These are phyloP conservation scores for Gryllus longicercus DNA, from an alignment of 2,888 invertebrate species.

Conservation along the genomic window DNA sequence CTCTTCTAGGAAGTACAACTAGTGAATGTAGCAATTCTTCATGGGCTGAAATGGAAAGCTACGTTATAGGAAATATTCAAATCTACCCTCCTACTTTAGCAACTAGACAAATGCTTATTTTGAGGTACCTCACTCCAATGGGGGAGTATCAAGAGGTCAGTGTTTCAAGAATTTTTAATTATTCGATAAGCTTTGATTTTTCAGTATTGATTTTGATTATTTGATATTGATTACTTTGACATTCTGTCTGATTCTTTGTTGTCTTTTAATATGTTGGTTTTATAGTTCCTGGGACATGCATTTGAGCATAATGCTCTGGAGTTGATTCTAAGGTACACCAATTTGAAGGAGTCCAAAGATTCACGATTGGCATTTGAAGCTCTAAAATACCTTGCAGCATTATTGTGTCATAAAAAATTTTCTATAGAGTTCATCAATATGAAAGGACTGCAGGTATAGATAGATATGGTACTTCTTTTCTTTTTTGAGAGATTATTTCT, in stretches of 20 bases:
- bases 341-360: conserved; percentile 82
- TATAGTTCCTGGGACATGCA: conserved; percentile 81
- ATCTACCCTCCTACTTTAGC: conserved; percentile 85
- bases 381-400: conserved; percentile 86
- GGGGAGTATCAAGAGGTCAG: conserved; percentile 93
- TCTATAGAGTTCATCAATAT: conserved; percentile 90
- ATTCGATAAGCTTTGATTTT: not conserved
- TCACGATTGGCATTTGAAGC: conserved; percentile 94
- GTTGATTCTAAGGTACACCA: conserved; percentile 85
- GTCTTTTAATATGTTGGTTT: conserved; percentile 35
- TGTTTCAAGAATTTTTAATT: not conserved
- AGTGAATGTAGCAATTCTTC: conserved; percentile 76
- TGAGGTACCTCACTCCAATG: conserved; percentile 92
- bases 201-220: conserved; percentile 23
- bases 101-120: conserved; percentile 87
- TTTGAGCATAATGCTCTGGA: conserved; percentile 91
- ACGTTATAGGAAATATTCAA: conserved; percentile 84
- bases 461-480: not conserved
- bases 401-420: conserved; percentile 97
- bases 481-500: not conserved
- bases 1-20: conserved; percentile 23
- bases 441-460: conserved; percentile 73
- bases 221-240: conserved; percentile 20
- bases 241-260: no score
- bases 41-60: conserved; percentile 87